A percentile compares a stretch with the other conserved stretches of the same genome.
phyloP scores from a whole-genome alignment of 2,113 vertebrate genomes.

The Chaetodon auriga region DNA sequence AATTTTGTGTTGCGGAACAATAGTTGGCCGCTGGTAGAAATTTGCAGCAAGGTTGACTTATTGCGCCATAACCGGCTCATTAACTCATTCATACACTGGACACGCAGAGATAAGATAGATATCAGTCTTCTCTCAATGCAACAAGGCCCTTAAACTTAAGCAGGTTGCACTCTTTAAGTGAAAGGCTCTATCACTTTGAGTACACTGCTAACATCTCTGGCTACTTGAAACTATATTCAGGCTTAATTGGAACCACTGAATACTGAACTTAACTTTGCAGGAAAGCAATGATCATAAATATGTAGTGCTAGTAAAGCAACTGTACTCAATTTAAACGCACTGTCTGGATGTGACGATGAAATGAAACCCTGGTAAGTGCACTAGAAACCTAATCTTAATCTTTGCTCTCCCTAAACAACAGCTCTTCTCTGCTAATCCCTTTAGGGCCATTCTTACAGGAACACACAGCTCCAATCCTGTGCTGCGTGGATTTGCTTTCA shows the following conservation, averaged over 20 bases:
- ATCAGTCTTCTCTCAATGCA: neutral
- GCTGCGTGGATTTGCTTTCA: slow-evolving; percentile 40
- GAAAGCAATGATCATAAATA: neutral
- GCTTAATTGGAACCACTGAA: slow-evolving; percentile 13
- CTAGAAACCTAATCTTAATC: slow-evolving; percentile 71
- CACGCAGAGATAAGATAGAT: neutral
- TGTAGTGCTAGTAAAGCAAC: slow-evolving; percentile 1
- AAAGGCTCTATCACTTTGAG: neutral
- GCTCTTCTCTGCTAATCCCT: slow-evolving; percentile 49
- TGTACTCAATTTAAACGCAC: slow-evolving; percentile 13
- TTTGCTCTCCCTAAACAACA: slow-evolving; percentile 50
- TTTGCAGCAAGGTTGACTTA: neutral
- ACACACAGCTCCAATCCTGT: slow-evolving; percentile 31
- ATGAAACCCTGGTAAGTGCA: slow-evolving; percentile 48
- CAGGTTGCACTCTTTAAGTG: neutral
- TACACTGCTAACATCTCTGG: neutral
- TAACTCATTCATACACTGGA: neutral
- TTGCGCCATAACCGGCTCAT: neutral
- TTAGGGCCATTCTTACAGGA: slow-evolving; percentile 35
- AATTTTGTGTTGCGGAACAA: neutral
- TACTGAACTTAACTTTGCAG: slow-evolving; percentile 13
- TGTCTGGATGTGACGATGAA: slow-evolving; percentile 41
- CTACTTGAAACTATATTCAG: neutral
- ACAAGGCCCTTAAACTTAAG: neutral
- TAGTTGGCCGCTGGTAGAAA: neutral